These are phyloP conservation scores for Calephelis virginiensis DNA, from an alignment of 1,140 invertebrate genomes.

Conservation along the genomic window DNA sequence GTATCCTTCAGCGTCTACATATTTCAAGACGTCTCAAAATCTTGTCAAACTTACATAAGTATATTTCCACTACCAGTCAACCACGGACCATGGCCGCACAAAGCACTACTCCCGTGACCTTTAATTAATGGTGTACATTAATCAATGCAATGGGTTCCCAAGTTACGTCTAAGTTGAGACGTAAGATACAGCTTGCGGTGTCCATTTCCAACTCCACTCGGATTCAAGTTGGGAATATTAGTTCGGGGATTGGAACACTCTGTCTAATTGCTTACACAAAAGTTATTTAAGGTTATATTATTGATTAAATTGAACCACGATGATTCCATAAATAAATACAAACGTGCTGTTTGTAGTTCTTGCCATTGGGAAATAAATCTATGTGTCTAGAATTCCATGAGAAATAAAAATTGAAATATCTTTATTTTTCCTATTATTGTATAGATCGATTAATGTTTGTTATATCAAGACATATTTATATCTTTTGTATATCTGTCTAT, in stretches of 20 bases:
- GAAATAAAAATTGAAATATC: too few relatives aligned
- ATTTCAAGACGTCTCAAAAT: too few relatives aligned
- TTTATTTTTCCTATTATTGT: too few relatives aligned
- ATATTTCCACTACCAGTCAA: neutral
- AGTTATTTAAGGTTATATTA: conserved; percentile 2
- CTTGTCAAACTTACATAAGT: neutral
- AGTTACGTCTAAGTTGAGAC: conserved; percentile 11
- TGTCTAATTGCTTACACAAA: conserved; percentile 3
- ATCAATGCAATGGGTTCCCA: conserved; percentile 12
- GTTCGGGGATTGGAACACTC: neutral
- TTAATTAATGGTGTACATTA: conserved; percentile 13
- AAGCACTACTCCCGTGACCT: neutral
- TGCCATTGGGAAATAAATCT: too few relatives aligned
- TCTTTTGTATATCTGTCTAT: too few relatives aligned
- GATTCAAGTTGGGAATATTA: conserved; percentile 1
- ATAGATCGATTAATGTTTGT: too few relatives aligned
- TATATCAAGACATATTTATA: too few relatives aligned
- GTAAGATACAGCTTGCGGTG: conserved; percentile 12
- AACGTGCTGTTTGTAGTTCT: too few relatives aligned
- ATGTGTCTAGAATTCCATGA: too few relatives aligned
- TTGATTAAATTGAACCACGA: neutral
- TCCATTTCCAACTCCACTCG: conserved; percentile 8
- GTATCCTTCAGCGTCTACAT: too few relatives aligned
- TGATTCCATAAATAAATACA: too few relatives aligned
- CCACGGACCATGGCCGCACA: neutral